phyloP scores from a whole-genome alignment of 2,888 invertebrate species.

The Eupithecia abbreviata region DNA sequence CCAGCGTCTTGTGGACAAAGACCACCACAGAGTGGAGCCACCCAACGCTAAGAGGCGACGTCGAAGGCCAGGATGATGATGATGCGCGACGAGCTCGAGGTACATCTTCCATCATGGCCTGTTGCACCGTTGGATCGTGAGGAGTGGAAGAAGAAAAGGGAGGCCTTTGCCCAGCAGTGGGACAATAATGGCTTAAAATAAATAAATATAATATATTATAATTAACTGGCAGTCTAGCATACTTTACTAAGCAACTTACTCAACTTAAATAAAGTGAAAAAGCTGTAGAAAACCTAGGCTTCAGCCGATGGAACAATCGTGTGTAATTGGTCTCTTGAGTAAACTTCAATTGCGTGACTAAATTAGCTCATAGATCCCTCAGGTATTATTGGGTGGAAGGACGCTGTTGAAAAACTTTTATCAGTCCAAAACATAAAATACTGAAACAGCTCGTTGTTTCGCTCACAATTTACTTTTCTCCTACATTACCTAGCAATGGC shows the following conservation, averaged over 20 bases:
- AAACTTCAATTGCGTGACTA: slow-evolving; percentile 16
- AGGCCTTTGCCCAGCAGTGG: no score
- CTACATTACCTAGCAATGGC: slow-evolving; percentile 3
- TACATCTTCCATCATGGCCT: no score
- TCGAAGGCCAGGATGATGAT: no score
- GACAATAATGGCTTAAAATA: no score
- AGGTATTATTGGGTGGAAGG: slow-evolving; percentile 6
- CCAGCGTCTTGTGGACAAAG: no score
- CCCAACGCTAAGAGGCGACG: no score
- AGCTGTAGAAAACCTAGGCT: slow-evolving; percentile 3
- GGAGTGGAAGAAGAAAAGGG: no score
- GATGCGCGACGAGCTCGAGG: no score
- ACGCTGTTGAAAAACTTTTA: slow-evolving; percentile 6
- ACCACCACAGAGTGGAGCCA: no score
- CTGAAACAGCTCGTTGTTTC: slow-evolving; percentile 1
- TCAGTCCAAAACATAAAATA: neutral
- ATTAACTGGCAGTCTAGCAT: slow-evolving; percentile 8
- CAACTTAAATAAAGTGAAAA: neutral
- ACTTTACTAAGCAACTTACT: neutral
- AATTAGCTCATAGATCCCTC: slow-evolving; percentile 33
- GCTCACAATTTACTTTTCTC: neutral
- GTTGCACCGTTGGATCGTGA: no score
- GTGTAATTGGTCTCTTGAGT: slow-evolving; percentile 31
- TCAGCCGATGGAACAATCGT: slow-evolving; percentile 16
- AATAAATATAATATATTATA: no score